These are phyloP conservation scores for Notodromas monacha DNA, from an alignment of 2,888 invertebrate species.

Conservation along the genomic window DNA sequence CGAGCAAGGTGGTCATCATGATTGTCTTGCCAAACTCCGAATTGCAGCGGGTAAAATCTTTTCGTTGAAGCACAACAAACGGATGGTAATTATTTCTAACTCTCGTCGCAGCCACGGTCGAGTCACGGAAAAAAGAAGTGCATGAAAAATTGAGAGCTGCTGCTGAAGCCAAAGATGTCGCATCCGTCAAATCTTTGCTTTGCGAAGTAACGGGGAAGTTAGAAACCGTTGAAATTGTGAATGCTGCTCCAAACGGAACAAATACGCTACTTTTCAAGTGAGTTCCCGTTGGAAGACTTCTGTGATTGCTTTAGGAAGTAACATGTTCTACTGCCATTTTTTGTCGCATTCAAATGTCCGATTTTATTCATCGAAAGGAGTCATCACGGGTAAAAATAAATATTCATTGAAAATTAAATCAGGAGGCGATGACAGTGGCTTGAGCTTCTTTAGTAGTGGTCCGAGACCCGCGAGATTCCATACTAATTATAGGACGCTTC, in stretches of 20 bases:
- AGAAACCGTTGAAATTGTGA: conserved; percentile 21
- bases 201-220: not conserved
- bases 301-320: no score
- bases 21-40: conserved; percentile 27
- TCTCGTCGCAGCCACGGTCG: conserved; percentile 26
- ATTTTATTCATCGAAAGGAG: no score
- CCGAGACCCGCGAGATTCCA: no score
- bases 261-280: conserved; percentile 56
- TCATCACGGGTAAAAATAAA: no score
- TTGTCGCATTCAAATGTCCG: no score
- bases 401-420: no score
- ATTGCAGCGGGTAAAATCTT: conserved; percentile 26
- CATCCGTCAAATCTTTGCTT: conserved; percentile 10
- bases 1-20: conserved; percentile 28
- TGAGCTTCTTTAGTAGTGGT: conserved; percentile 1
- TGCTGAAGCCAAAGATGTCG: conserved; percentile 34
- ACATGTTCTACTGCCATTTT: no score
- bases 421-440: no score
- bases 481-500: no score
- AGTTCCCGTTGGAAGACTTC: no score
- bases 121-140: conserved; percentile 34
- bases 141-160: conserved; percentile 43
- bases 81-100: conserved; percentile 6
- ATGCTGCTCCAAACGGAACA: conserved; percentile 55
- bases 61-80: not conserved